A percentile compares a stretch with the other conserved stretches of the same genome.
phyloP scores from a whole-genome alignment of 1,140 invertebrate species.

The Akabosia matsudoensis region DNA sequence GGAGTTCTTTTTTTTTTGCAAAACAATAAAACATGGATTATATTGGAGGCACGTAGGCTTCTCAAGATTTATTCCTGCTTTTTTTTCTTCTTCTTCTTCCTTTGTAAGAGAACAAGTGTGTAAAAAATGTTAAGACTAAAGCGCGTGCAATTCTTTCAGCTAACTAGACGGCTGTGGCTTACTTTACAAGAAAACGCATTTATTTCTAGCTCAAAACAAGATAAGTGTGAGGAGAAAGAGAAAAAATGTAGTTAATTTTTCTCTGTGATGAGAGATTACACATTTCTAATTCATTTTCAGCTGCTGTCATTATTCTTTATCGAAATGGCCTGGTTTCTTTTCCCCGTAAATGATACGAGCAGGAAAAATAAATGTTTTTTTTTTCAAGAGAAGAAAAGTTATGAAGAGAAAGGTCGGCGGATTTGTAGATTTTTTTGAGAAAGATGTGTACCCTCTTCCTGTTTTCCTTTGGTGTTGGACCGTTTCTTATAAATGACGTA shows the following conservation, averaged over 20 bases:
- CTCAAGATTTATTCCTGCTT: conserved; percentile 14
- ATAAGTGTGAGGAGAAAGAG: too few relatives aligned
- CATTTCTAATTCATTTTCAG: too few relatives aligned
- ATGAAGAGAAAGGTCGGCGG: too few relatives aligned
- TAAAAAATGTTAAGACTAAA: background rate
- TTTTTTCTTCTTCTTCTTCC: too few relatives aligned
- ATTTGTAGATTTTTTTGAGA: too few relatives aligned
- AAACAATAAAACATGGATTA: conserved; percentile 24
- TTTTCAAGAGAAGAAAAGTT: too few relatives aligned
- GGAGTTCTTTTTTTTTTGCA: background rate
- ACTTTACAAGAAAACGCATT: too few relatives aligned
- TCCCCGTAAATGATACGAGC: background rate
- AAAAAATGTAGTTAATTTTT: background rate
- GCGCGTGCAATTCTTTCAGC: background rate
- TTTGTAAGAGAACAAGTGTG: background rate
- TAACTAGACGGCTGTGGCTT: conserved; percentile 9
- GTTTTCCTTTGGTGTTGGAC: conserved; percentile 54
- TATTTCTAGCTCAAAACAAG: too few relatives aligned
- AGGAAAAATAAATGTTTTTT: too few relatives aligned
- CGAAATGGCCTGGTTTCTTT: too few relatives aligned
- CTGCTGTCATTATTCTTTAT: too few relatives aligned
- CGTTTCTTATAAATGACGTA: conserved; percentile 77
- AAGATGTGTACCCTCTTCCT: conserved; percentile 54
- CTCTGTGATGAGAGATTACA: background rate
- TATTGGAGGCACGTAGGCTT: conserved; percentile 23